Conservation (phyloP, 2,888 invertebrate species). For the Ernsta delagoae region DNA sequence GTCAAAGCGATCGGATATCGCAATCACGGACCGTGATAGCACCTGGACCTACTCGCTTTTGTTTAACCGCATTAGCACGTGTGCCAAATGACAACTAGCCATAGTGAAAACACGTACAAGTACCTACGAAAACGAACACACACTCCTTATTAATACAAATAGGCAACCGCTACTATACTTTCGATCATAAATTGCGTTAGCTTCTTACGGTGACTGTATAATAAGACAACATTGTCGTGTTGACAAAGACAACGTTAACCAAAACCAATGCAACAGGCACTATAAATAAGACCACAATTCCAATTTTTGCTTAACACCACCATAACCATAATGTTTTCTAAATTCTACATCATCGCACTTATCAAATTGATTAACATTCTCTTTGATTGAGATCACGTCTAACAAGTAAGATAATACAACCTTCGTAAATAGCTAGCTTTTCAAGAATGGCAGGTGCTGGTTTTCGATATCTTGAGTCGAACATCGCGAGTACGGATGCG, state of each 20-base stretch:
- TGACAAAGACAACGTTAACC: conserved; percentile 30
- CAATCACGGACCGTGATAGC: conserved; percentile 75
- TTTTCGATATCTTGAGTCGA: conserved; percentile 73
- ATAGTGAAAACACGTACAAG: conserved; percentile 63
- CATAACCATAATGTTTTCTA: neutral
- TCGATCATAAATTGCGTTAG: conserved; percentile 59
- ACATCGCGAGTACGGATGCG: conserved; percentile 71
- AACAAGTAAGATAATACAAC: conserved; percentile 76
- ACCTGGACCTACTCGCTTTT: conserved; percentile 68
- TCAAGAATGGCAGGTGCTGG: conserved; percentile 78
- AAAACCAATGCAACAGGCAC: neutral
- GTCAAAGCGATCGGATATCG: conserved; percentile 70
- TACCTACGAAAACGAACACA: conserved; percentile 49
- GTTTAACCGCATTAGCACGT: conserved; percentile 69
- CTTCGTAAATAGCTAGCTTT: conserved; percentile 82
- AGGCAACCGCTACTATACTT: conserved; percentile 60
- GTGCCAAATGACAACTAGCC: conserved; percentile 77
- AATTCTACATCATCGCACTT: neutral
- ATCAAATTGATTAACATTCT: conserved; percentile 29
- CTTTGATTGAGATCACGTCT: conserved; percentile 33
- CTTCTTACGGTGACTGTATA: conserved; percentile 35
- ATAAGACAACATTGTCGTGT: conserved; percentile 22
- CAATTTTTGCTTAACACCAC: neutral
- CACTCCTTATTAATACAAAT: conserved; percentile 52
- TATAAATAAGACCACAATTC: neutral